Evolutionary conservation across 2,113 vertebrate genomes (phyloP).

Genomic region (Raja brachyura): DNA sequence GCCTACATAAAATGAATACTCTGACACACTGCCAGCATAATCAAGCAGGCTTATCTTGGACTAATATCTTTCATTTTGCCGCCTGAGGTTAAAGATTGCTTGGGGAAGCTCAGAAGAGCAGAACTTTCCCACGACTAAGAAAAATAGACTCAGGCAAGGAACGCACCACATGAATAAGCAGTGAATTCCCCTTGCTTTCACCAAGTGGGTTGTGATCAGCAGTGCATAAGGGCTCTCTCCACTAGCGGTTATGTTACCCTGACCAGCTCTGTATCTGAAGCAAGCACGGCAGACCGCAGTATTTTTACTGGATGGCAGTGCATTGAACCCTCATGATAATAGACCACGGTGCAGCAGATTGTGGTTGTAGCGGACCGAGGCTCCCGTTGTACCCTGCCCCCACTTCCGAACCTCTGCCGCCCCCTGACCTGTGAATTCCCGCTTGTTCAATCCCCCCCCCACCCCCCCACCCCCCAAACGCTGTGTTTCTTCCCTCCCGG

Average conservation of each 20-base stretch:
- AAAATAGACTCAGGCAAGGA: conserved; percentile 2
- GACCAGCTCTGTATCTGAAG: too few relatives aligned
- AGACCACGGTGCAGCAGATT: too few relatives aligned
- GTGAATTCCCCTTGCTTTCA: not conserved
- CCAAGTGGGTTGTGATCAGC: not conserved
- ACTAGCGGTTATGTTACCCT: not conserved
- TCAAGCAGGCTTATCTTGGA: not conserved
- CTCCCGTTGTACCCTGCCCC: too few relatives aligned
- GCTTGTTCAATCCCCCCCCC: too few relatives aligned
- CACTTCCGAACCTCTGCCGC: too few relatives aligned
- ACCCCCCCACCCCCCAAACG: too few relatives aligned
- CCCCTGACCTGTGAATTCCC: too few relatives aligned
- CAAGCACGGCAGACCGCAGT: not conserved
- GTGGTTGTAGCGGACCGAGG: too few relatives aligned
- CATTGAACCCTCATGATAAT: too few relatives aligned
- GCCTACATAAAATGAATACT: not conserved
- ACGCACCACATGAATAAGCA: not conserved
- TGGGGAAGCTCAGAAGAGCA: conserved; percentile 13
- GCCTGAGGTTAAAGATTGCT: conserved; percentile 30
- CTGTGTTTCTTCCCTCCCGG: too few relatives aligned
- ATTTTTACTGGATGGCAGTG: not conserved
- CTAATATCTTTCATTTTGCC: conserved; percentile 23
- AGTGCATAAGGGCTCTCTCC: not conserved
- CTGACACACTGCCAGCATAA: conserved; percentile 24
- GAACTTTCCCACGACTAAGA: conserved; percentile 29